These are phyloP conservation scores for Caenorhabditis becei DNA, from an alignment of 2,888 invertebrate species.

Conservation along the genomic window DNA sequence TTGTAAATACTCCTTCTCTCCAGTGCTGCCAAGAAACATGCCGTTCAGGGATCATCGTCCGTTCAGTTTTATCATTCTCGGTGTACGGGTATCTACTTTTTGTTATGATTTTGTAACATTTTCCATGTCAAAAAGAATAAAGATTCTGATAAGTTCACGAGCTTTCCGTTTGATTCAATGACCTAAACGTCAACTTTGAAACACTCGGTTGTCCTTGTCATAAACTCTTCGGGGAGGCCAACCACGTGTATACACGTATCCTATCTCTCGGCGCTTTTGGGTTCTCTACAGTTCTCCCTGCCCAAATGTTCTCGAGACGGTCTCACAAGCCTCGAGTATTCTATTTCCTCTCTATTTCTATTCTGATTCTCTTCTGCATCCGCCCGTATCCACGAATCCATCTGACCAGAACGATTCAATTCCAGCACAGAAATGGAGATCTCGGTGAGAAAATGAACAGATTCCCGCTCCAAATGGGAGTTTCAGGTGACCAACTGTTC, in stretches of 20 bases:
- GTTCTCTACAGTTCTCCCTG: no score
- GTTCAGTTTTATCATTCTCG: constrained; percentile 23
- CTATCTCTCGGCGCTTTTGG: no score
- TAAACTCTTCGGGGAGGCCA: no score
- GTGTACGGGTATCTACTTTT: not conserved
- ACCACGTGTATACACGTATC: no score
- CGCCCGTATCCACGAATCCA: not conserved
- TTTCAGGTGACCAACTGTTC: constrained; percentile 30
- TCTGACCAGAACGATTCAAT: constrained; percentile 18
- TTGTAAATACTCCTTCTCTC: constrained; percentile 18
- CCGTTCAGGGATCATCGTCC: constrained; percentile 28
- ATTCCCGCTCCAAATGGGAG: not conserved
- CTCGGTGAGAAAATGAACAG: not conserved
- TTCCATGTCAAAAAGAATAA: not conserved
- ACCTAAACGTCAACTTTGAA: no score
- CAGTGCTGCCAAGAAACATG: constrained; percentile 34
- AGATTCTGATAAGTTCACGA: no score
- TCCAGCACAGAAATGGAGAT: constrained; percentile 17
- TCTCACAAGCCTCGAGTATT: not conserved
- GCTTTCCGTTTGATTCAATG: no score
- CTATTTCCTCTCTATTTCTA: constrained; percentile 4
- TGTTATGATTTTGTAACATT: not conserved
- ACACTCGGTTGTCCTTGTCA: no score
- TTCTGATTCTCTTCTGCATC: constrained; percentile 7
- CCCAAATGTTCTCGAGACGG: not conserved